Base-by-base conservation (phyloP, 2,113 vertebrate genomes). In the Chaenocephalus aceratus region DNA sequence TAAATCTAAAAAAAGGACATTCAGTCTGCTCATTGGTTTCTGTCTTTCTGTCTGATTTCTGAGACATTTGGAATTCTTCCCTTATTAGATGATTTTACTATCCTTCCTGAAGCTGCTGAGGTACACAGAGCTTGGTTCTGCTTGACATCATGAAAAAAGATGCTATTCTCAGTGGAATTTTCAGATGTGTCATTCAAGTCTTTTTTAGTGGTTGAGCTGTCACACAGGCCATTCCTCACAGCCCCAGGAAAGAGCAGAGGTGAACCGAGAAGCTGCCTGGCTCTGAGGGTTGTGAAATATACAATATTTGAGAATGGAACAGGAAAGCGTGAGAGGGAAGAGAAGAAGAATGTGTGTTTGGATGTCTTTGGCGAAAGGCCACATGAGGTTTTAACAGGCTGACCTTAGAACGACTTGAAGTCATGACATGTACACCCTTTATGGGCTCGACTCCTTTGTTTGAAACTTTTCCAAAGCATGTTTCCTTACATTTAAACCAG, bases 171-270 rank as follows among this genome's bases (percentile, higher is more conserved):
- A 51, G 53, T n/a, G 44, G 67, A 74, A 76, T 65, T 54, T 62
- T 45, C 12, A 77, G 1, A 45, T 84, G 67, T 75, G 18, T 49
- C 61, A 56, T 58, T 34, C 48, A 44, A 45, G 10, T 51, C 26
- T 76, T 67, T 66, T 65, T 49, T n/a, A 63, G 36, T 60, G 60
- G 68, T 62, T 58, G 6, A 66, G 66, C 70, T 75, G 85, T 77
- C 76, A 69, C 75, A 76, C 41, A 76, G 49, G 23, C 16, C 51
- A 51, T 81, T 69, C 79, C 75, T 81, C 74, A 82, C 49, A 62
- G 30, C 57, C 71, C 8, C 53, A 57, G 63, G 15, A 58, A 46
- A 70, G 21, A 84, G 60, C 58, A 54, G 70, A 61, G 73, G 46
- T 74, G 67, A 83, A 41, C 21, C 5, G 0, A 66, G 18, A 44